Conservation (phyloP, 2,797 vertebrate species). For the Coregonus suidteri region DNA sequence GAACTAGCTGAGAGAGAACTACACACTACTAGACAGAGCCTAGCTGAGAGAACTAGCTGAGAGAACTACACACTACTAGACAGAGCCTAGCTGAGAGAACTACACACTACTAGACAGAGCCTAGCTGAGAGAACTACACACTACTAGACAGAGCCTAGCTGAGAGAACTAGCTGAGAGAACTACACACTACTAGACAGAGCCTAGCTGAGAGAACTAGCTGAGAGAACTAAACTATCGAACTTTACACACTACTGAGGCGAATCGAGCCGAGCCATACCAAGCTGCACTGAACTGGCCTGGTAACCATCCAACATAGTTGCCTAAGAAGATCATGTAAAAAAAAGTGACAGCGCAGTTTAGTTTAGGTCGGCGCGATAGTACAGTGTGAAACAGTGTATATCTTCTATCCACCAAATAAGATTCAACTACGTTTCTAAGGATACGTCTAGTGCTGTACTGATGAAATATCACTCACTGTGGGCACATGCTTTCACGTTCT, state of each 20-base stretch:
- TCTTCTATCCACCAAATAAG: neutral
- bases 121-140: too few relatives aligned
- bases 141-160: neutral
- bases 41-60: neutral
- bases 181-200: neutral
- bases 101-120: neutral
- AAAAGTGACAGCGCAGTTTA: too few relatives aligned
- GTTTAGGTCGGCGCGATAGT: neutral
- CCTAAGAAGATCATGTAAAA: too few relatives aligned
- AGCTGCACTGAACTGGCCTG: too few relatives aligned
- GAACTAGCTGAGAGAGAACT: neutral
- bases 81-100: neutral
- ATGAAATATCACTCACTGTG: conserved; percentile 1
- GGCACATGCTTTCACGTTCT: neutral
- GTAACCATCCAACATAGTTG: too few relatives aligned
- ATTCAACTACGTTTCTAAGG: neutral
- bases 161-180: neutral
- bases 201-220: too few relatives aligned
- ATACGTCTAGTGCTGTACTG: neutral
- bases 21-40: too few relatives aligned
- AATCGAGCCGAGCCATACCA: too few relatives aligned
- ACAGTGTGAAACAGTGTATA: neutral
- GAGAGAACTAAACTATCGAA: too few relatives aligned
- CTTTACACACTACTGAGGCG: too few relatives aligned
- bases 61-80: too few relatives aligned